These are phyloP conservation scores for Allenopithecus nigroviridis DNA, from an alignment of 2,797 vertebrate genomes.

Conservation along the genomic window DNA sequence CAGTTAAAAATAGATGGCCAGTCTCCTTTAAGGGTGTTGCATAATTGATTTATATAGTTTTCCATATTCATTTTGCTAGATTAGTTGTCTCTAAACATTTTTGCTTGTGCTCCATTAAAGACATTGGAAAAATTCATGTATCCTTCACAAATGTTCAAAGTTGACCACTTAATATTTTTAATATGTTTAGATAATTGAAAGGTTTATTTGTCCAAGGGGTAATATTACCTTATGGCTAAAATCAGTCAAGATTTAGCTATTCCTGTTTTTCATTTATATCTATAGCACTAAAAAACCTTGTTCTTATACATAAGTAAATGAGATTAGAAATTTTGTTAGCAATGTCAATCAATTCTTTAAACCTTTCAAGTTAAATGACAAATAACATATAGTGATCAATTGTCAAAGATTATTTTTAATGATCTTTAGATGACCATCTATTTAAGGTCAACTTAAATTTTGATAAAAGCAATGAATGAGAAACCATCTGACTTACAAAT, in stretches of 20 bases:
- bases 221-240: background rate
- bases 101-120: background rate
- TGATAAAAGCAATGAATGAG: background rate
- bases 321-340: background rate
- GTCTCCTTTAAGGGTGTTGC: background rate
- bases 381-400: background rate
- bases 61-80: background rate
- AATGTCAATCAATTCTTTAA: background rate
- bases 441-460: background rate
- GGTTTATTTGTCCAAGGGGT: background rate
- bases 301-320: background rate
- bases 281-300: background rate
- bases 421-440: background rate
- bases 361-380: background rate
- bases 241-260: background rate
- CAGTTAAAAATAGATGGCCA: slow-evolving; percentile 58
- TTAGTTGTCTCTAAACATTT: background rate
- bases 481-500: background rate
- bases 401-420: background rate
- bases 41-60: background rate
- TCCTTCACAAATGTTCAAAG: background rate
- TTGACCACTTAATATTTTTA: background rate
- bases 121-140: background rate
- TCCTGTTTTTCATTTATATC: background rate
- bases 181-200: background rate